Evolutionary conservation across 2,797 vertebrate genomes (phyloP), one percentile per base, ranked within the genome.

Genomic region (Enteromius argenteus): DNA sequence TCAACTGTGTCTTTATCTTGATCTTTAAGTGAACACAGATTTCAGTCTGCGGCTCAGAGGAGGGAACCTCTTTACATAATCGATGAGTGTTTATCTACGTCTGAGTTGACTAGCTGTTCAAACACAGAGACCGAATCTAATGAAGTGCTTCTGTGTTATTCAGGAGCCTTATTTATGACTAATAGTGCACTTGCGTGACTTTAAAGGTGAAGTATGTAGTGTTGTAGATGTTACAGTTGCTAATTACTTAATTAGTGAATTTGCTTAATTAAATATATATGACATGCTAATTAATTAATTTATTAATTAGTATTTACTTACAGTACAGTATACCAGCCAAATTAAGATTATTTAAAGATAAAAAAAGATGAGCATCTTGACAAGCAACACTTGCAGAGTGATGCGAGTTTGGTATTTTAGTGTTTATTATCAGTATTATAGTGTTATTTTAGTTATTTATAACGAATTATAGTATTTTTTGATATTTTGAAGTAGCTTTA

Each of bases 61-160:
- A 72, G 51, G 56, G 58, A 56, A 67, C 27, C n/a, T 30, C 46
- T 76, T 83, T 77, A 58, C 81, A 77, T 83, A 77, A 69, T 84
- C 27, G 13, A 76, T 78, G 27, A 46, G 35, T 56, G 49, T 83
- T 75, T 67, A 60, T 17, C 27, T 19, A 32, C 1, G n/a, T 66
- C 32, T 83, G 60, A 37, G 53, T 67, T 42, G 67, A 44, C n/a
- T 60, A 46, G 69, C 80, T 64, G 68, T 46, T 72, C 42, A 82
- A 49, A 64, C 39, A 72, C 37, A 73, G 23, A 2, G 6, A 58
- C 35, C 4, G 42, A 32, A 37, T 44, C 69, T 49, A 23, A 17
- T 72, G 39, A 23, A 79, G 30, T 46, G 1, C 3, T n/a, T 66
- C 58, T 42, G 75, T 44, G n/a, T 13, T n/a, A 10, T 64, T 27